A percentile compares a stretch with the other conserved stretches of the same genome.
Conservation (phyloP, 2,113 vertebrate species). For the Halcyon malimbica region DNA sequence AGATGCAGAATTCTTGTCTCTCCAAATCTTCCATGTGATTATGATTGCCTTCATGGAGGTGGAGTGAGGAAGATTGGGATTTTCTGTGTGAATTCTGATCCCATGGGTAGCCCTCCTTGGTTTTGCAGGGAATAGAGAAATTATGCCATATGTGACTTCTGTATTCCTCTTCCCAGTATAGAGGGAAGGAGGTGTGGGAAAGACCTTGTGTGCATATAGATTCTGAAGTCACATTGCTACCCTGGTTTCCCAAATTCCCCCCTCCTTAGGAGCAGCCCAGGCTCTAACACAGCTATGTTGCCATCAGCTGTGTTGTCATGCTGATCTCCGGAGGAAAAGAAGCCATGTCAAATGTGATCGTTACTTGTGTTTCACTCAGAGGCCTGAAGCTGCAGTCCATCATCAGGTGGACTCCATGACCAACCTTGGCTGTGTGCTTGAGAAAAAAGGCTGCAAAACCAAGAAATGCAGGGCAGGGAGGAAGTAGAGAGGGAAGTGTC, state of each 20-base stretch:
- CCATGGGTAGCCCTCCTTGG: background rate
- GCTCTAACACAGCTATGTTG: background rate
- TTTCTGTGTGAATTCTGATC: background rate
- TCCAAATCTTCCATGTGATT: background rate
- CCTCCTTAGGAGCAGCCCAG: background rate
- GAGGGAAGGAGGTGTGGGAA: background rate
- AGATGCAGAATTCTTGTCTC: background rate
- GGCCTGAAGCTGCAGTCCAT: background rate
- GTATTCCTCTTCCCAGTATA: background rate
- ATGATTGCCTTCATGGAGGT: background rate
- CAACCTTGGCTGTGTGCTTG: background rate
- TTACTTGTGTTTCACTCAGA: background rate
- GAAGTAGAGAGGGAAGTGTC: background rate
- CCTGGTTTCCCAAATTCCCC: background rate
- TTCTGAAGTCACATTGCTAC: background rate
- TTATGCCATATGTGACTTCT: background rate
- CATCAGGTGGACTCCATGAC: background rate
- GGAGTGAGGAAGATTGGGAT: background rate
- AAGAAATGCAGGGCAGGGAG: background rate
- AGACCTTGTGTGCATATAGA: background rate
- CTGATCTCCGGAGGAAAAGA: background rate
- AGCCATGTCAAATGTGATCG: slow-evolving; percentile 2
- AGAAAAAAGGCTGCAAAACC: background rate
- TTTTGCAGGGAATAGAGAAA: background rate
- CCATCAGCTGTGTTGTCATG: background rate